Evolutionary conservation across 2,113 vertebrate genomes (phyloP), one percentile per base, ranked within the genome.

Genomic region (Protobothrops mucrosquamatus): DNA sequence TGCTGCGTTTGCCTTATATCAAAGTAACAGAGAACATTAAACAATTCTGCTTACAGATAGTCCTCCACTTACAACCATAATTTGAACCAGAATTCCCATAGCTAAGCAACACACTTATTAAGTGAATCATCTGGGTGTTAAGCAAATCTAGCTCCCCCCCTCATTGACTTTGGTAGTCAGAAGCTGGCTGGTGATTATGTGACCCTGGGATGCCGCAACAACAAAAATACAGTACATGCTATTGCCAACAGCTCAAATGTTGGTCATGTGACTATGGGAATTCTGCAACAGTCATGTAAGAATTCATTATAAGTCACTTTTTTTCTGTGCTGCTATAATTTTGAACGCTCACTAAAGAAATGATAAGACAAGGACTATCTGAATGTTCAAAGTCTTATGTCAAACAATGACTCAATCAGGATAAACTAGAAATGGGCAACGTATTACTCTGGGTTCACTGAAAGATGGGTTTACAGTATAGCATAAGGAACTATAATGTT

Each of bases 1-100:
- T 81, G 57, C 22, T 59, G 18, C n/a, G 59, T 85, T 96, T 94
- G 91, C 87, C 90, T 95, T 93, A 89, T 90, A 7, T 64, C 93
- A 14, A 2, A 39, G 5, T 90, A 15, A 94, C 90, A 94, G 88
- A 93, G 81, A 89, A 89, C 18, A 22, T 57, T 92, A 85, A 85
- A 20, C 29, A 54, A 89, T 88, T 86, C 39, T 93, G 57, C 56
- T 91, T 85, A 34, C 29, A 69, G 14, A 69, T 69, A 34, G 64
- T 69, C 4, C 4, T 69, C 14, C 2, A 69, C 29, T 69, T 69
- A 69, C 29, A 69, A 34, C 4, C 11, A 69, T 69, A 69, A 69
- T 69, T 69, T 69, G 29, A 69, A 69, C 5, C 29, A 34, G 64
- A 69, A 69, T 69, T 69, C 34, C 29, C 12, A 18, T 6, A 6